phyloP scores from a whole-genome alignment of 1,140 invertebrate species.

The Cyphomyrmex costatus region DNA sequence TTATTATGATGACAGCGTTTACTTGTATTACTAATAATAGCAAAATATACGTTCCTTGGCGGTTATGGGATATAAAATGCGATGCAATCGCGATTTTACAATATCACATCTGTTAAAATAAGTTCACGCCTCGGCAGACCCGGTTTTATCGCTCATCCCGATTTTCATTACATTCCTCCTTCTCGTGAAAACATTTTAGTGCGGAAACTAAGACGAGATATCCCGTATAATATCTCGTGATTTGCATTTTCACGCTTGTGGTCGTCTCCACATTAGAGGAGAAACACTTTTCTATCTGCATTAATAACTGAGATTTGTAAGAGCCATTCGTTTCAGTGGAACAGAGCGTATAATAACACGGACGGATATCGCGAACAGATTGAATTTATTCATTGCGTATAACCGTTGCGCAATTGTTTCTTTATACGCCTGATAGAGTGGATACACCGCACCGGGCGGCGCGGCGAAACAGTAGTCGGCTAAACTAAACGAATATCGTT shows the following conservation, averaged over 20 bases:
- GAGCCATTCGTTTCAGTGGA: conserved; percentile 7
- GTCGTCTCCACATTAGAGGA: conserved; percentile 26
- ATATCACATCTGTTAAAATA: conserved; percentile 4
- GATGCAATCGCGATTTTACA: conserved; percentile 4
- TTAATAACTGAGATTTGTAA: conserved; percentile 56
- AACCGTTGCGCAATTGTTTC: conserved; percentile 32
- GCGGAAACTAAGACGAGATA: conserved; percentile 51
- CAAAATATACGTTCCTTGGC: conserved; percentile 2
- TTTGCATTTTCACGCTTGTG: conserved; percentile 49
- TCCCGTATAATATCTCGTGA: conserved; percentile 41
- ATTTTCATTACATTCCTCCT: conserved; percentile 51
- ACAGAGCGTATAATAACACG: conserved; percentile 32
- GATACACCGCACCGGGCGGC: too few species aligned
- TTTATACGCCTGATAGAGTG: conserved; percentile 12
- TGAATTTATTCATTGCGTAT: conserved; percentile 52
- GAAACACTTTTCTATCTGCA: conserved; percentile 56
- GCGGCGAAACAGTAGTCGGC: not conserved
- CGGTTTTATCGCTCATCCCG: conserved; percentile 37
- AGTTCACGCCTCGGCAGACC: not conserved
- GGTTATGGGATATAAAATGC: conserved; percentile 7
- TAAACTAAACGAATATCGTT: not conserved
- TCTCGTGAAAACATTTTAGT: conserved; percentile 39
- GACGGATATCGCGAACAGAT: conserved; percentile 36
- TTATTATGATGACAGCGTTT: not conserved
- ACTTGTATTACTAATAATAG: not conserved